Percentiles rank a stretch among this genome's conserved stretches.
These are phyloP conservation scores for Pocillopora damicornis DNA, from an alignment of 64 coral and sea anemone genomes.

Conservation along the genomic window DNA sequence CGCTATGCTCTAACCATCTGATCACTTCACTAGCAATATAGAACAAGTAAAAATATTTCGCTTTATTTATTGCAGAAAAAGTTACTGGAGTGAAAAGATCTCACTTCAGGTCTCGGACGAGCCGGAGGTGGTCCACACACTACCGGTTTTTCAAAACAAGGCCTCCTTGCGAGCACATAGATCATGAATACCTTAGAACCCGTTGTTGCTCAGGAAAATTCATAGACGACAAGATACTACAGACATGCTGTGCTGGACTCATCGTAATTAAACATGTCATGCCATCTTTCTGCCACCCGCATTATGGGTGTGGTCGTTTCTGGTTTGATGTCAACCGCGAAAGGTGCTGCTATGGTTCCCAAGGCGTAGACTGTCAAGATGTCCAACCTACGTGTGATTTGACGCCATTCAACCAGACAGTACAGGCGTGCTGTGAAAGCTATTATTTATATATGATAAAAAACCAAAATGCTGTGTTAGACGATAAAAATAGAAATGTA, in stretches of 20 bases:
- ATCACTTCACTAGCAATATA: not conserved
- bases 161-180: not conserved
- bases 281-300: not conserved
- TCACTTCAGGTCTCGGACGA: not conserved
- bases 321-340: not conserved
- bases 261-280: not conserved
- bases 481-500: not conserved
- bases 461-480: not conserved
- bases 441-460: not conserved
- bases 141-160: not conserved
- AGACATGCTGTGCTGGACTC: not conserved
- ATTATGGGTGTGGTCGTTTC: not conserved
- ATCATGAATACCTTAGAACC: not conserved
- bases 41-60: not conserved
- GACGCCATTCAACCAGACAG: not conserved
- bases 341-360: not conserved
- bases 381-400: not conserved
- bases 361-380: not conserved
- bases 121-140: not conserved
- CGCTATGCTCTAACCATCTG: not conserved
- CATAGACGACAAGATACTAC: not conserved
- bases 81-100: not conserved
- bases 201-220: not conserved
- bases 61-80: not conserved
- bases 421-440: not conserved